phyloP scores from a whole-genome alignment of 2,797 vertebrate species.

The Simalia tracyae region DNA sequence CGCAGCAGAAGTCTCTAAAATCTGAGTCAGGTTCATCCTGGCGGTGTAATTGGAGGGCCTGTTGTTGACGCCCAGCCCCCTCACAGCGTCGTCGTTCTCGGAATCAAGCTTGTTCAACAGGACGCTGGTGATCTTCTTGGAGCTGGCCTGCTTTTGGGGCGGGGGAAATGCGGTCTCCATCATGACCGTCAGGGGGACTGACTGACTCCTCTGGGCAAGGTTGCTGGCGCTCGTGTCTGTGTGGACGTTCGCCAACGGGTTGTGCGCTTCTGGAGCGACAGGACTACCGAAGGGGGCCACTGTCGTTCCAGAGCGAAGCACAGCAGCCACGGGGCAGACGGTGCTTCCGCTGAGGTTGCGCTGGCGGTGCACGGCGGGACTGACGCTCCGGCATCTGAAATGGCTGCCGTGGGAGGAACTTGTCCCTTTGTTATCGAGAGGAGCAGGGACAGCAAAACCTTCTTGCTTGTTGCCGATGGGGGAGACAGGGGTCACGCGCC shows the following conservation, averaged over 20 bases:
- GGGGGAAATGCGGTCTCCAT: constrained; percentile 92
- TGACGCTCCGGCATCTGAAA: constrained; percentile 94
- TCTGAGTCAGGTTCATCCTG: constrained; percentile 97
- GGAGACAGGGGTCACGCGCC: constrained; percentile 92
- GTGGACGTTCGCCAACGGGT: constrained; percentile 83
- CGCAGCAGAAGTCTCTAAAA: constrained; percentile 87
- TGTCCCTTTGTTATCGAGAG: constrained; percentile 88
- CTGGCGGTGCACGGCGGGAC: constrained; percentile 93
- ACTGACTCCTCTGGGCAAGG: constrained; percentile 95
- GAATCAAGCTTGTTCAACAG: constrained; percentile 93
- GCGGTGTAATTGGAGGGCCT: constrained; percentile 92
- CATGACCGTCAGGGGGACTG: constrained; percentile 95
- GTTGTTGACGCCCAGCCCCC: constrained; percentile 90
- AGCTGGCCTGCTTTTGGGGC: constrained; percentile 81
- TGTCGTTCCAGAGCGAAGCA: constrained; percentile 77
- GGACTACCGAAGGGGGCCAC: constrained; percentile 83
- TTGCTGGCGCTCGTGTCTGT: constrained; percentile 81
- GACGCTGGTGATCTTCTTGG: constrained; percentile 87
- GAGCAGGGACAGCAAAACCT: constrained; percentile 95
- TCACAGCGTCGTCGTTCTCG: constrained; percentile 83
- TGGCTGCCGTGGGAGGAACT: constrained; percentile 73
- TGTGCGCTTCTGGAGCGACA: constrained; percentile 85
- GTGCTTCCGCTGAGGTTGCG: constrained; percentile 87
- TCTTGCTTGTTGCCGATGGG: constrained; percentile 89
- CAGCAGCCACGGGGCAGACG: constrained; percentile 77